A percentile compares a stretch with the other conserved stretches of the same genome.
Conservation (phyloP, 2,888 invertebrate genomes). For the Aleiodes leptofemur region DNA sequence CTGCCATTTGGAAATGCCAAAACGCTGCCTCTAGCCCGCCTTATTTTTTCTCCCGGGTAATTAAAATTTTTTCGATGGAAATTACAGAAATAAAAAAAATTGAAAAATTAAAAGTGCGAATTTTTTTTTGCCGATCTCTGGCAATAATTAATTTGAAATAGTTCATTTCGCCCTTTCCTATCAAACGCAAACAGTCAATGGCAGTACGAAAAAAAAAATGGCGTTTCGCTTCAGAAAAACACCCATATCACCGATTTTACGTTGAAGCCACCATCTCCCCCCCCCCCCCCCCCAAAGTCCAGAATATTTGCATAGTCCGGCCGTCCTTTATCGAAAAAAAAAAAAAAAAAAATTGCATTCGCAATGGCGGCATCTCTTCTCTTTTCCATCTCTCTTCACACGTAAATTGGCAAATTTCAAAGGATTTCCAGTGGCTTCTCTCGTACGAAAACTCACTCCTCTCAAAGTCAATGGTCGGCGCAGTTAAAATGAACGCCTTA, state of each 20-base stretch:
- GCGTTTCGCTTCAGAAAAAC: slow-evolving; percentile 6
- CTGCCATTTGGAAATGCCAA: too few relatives aligned
- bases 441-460: too few relatives aligned
- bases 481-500: slow-evolving; percentile 46
- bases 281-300: background rate
- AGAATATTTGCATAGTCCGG: slow-evolving; percentile 50
- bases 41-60: too few relatives aligned
- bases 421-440: too few relatives aligned
- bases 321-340: slow-evolving; percentile 45
- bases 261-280: slow-evolving; percentile 28
- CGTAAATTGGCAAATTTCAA: slow-evolving; percentile 20
- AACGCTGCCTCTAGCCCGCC: too few relatives aligned
- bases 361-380: slow-evolving; percentile 37
- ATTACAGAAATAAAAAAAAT: too few relatives aligned
- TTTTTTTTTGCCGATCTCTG: too few relatives aligned
- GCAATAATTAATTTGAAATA: too few relatives aligned
- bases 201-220: background rate
- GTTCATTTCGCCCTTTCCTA: too few relatives aligned
- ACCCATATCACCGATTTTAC: slow-evolving; percentile 26
- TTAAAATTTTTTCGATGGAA: too few relatives aligned
- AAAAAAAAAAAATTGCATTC: background rate
- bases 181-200: too few relatives aligned
- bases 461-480: slow-evolving; percentile 10
- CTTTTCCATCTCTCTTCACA: slow-evolving; percentile 13
- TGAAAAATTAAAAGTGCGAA: too few relatives aligned